Evolutionary conservation across 2,113 vertebrate species (phyloP).

Genomic region (Genyomyrus donnyi): DNA sequence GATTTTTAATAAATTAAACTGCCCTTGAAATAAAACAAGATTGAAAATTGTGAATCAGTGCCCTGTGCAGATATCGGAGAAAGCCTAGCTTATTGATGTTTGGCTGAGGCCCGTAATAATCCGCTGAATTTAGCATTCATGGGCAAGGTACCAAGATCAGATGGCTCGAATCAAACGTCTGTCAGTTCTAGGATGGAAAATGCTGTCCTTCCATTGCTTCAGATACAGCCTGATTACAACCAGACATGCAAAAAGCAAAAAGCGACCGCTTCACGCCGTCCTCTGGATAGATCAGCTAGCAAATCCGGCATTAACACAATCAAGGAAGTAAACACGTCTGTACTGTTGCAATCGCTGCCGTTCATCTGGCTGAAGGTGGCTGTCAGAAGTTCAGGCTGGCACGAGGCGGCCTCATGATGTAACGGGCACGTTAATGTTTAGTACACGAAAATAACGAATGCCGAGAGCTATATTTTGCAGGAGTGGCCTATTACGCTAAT

Average conservation of each 20-base stretch:
- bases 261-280: conserved; percentile 16
- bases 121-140: conserved; percentile 9
- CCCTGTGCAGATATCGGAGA: neutral
- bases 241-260: conserved; percentile 9
- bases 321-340: conserved; percentile 26
- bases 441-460: neutral
- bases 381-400: neutral
- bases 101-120: neutral
- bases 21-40: neutral
- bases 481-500: neutral
- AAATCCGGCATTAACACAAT: conserved; percentile 19
- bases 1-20: conserved; percentile 4
- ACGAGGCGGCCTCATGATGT: neutral
- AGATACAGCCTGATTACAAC: conserved; percentile 10
- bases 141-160: conserved; percentile 5
- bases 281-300: conserved; percentile 5
- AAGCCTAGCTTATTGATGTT: neutral
- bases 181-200: neutral
- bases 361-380: conserved; percentile 9
- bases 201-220: neutral
- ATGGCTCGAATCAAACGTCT: neutral
- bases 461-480: neutral
- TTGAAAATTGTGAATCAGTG: neutral
- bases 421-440: neutral
- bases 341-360: conserved; percentile 13